These are phyloP conservation scores for Melanotaenia nigrans DNA, from an alignment of 2,797 vertebrate species.

Conservation along the genomic window DNA sequence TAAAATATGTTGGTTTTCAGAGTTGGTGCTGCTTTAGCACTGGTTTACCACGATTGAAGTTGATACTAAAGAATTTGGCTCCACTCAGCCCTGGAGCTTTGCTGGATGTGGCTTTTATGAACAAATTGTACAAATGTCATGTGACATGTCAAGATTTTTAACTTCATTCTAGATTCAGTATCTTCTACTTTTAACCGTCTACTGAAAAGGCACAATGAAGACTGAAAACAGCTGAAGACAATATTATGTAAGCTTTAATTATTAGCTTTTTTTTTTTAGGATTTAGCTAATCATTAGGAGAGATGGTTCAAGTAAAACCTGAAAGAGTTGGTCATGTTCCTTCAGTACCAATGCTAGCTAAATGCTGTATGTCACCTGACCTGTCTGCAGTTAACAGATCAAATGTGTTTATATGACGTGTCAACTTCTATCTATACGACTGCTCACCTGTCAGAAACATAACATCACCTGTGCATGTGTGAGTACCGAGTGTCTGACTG, in stretches of 20 bases:
- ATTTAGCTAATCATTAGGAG: not conserved
- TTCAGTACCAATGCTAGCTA: conserved; percentile 5
- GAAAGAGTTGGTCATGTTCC: not conserved
- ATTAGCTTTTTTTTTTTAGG: too few species aligned
- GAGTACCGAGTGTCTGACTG: not conserved
- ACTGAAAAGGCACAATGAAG: too few species aligned
- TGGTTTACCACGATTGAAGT: not conserved
- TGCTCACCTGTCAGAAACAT: conserved; percentile 26
- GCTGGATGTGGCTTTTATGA: too few species aligned
- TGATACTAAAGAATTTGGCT: too few species aligned
- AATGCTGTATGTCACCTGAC: conserved; percentile 33
- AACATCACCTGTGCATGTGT: not conserved
- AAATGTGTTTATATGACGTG: conserved; percentile 35
- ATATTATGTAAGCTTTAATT: too few species aligned
- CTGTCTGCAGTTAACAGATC: conserved; percentile 32
- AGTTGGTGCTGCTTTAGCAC: not conserved
- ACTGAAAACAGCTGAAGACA: too few species aligned
- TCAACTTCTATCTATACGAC: conserved; percentile 21
- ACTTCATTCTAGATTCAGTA: not conserved
- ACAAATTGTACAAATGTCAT: not conserved
- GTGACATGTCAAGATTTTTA: not conserved
- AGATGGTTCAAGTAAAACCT: not conserved
- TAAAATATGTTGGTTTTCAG: not conserved
- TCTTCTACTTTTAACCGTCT: too few species aligned
- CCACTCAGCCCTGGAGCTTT: too few species aligned